phyloP scores from a whole-genome alignment of 2,888 invertebrate species.

The Lottia gigantea region DNA sequence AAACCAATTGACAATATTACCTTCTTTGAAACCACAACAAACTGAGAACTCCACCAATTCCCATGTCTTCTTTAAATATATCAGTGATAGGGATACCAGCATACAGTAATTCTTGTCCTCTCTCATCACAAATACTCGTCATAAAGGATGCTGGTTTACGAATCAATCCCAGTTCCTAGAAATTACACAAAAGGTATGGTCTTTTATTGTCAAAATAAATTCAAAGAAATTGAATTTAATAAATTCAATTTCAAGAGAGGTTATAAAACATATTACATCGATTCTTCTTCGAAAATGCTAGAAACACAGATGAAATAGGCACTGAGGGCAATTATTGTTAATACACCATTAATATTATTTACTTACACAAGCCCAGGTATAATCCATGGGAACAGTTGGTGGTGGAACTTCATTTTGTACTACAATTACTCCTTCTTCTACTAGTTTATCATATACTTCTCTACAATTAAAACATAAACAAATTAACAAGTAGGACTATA shows the following conservation, averaged over 20 bases:
- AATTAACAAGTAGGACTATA: too few relatives aligned
- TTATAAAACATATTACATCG: too few relatives aligned
- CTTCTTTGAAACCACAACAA: slow-evolving; percentile 96
- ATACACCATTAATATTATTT: too few relatives aligned
- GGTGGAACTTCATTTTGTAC: slow-evolving; percentile 93
- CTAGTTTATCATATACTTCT: slow-evolving; percentile 75
- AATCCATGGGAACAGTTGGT: slow-evolving; percentile 99
- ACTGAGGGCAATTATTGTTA: too few relatives aligned
- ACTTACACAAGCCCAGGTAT: slow-evolving; percentile 89
- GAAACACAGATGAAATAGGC: too few relatives aligned
- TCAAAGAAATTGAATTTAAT: too few relatives aligned
- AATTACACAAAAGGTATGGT: slow-evolving; percentile 17
- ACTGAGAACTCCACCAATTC: slow-evolving; percentile 97
- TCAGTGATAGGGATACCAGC: slow-evolving; percentile 87
- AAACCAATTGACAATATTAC: slow-evolving; percentile 32
- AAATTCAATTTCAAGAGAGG: too few relatives aligned
- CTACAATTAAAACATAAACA: slow-evolving; percentile 39
- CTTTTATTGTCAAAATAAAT: too few relatives aligned
- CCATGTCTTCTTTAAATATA: slow-evolving; percentile 92
- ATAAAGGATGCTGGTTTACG: slow-evolving; percentile 99
- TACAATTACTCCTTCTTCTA: slow-evolving; percentile 82
- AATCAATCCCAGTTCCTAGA: slow-evolving; percentile 92
- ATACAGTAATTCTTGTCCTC: slow-evolving; percentile 96
- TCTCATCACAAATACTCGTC: slow-evolving; percentile 98
- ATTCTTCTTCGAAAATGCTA: too few relatives aligned